Evolutionary conservation across 2,888 invertebrate species (phyloP).

Genomic region (Pandemis corylana): DNA sequence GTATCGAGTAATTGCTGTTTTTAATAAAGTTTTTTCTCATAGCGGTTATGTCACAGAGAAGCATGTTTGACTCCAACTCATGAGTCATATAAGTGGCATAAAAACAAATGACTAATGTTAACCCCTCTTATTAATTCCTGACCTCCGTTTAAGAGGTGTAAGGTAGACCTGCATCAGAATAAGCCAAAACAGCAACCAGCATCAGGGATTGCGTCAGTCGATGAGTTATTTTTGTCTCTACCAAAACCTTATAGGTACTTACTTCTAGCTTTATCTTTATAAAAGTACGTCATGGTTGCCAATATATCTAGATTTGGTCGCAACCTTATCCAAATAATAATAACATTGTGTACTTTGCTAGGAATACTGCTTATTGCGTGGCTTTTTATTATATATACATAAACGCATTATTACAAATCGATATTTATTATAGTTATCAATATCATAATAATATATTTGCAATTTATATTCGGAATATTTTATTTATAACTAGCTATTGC

Average conservation of each 20-base stretch:
- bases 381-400: no score
- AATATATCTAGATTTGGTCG: no score
- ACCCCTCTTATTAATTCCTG: constrained; percentile 1
- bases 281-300: background rate
- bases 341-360: no score
- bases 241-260: background rate
- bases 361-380: no score
- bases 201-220: background rate
- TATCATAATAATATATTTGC: no score
- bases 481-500: no score
- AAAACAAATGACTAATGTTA: constrained; percentile 6
- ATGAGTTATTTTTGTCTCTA: background rate
- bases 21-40: no score
- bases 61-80: background rate
- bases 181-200: background rate
- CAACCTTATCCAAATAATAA: no score
- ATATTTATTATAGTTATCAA: no score
- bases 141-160: constrained; percentile 12
- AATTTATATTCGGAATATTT: no score
- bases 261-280: background rate
- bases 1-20: no score
- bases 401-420: no score
- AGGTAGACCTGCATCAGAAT: constrained; percentile 10
- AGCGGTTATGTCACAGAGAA: background rate
- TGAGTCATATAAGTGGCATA: constrained; percentile 10